These are phyloP conservation scores for Chymomyza fuscimana DNA, from an alignment of 2,888 invertebrate species.

Conservation along the genomic window DNA sequence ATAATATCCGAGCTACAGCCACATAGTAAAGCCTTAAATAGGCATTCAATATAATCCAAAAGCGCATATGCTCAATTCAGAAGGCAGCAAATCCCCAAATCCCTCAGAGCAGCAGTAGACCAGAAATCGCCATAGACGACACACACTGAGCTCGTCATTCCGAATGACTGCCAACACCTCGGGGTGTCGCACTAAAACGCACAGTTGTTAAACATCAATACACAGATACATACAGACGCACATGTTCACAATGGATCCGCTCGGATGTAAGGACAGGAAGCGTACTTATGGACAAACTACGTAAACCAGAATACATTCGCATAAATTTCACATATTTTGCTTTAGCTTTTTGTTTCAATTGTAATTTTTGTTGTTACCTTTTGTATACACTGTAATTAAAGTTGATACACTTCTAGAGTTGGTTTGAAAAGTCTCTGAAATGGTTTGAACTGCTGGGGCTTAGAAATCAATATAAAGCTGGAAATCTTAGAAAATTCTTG, in stretches of 20 bases:
- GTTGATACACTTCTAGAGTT: too few species aligned
- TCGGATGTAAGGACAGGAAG: neutral
- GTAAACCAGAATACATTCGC: slow-evolving; percentile 34
- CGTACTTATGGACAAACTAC: neutral
- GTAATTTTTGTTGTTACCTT: neutral
- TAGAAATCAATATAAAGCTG: too few species aligned
- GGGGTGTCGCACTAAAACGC: slow-evolving; percentile 76
- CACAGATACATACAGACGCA: slow-evolving; percentile 14
- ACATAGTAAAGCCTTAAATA: slow-evolving; percentile 25
- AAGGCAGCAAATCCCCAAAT: slow-evolving; percentile 13
- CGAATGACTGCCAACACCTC: slow-evolving; percentile 80
- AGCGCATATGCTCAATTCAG: slow-evolving; percentile 59
- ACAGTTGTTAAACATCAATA: slow-evolving; percentile 48
- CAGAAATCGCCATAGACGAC: slow-evolving; percentile 17
- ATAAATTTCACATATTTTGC: slow-evolving; percentile 41
- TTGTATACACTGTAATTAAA: neutral
- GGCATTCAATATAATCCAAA: slow-evolving; percentile 49
- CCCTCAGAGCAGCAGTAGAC: neutral
- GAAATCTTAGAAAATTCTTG: too few species aligned
- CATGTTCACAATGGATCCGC: neutral
- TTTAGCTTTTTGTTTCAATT: slow-evolving; percentile 29
- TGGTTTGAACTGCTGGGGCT: too few species aligned
- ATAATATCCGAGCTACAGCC: neutral
- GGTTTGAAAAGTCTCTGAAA: too few species aligned
- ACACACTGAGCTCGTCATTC: slow-evolving; percentile 65